A percentile compares a stretch with the other conserved stretches of the same genome.
These are phyloP conservation scores for Melanostoma mellinum DNA, from an alignment of 2,888 invertebrate genomes.

Conservation along the genomic window DNA sequence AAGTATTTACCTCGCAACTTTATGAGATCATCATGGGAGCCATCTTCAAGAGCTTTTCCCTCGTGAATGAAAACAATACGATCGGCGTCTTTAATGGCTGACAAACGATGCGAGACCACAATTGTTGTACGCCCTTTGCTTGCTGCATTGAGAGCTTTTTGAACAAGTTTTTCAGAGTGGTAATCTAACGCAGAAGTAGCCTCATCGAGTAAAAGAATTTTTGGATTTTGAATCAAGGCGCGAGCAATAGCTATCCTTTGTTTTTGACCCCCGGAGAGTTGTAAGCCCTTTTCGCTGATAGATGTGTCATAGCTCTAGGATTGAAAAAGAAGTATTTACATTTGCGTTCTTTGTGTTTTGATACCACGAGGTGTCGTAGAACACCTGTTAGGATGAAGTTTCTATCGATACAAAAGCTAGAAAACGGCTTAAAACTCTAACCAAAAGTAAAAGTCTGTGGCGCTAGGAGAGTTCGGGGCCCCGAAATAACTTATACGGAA, in stretches of 20 bases:
- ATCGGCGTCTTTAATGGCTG: slow-evolving; percentile 88
- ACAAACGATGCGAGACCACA: slow-evolving; percentile 88
- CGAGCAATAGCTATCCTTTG: slow-evolving; percentile 92
- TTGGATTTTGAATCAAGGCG: slow-evolving; percentile 89
- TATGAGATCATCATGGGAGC: slow-evolving; percentile 88
- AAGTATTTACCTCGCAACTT: slow-evolving; percentile 85
- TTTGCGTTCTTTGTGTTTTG: too few species aligned
- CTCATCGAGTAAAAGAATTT: slow-evolving; percentile 89
- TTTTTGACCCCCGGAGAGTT: slow-evolving; percentile 91
- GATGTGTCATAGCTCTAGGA: slow-evolving; percentile 88
- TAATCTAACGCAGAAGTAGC: slow-evolving; percentile 92
- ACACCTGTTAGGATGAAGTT: too few species aligned
- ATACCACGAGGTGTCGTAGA: too few species aligned
- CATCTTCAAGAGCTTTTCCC: slow-evolving; percentile 87
- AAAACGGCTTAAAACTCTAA: too few species aligned
- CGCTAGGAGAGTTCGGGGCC: too few species aligned
- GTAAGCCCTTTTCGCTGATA: slow-evolving; percentile 90
- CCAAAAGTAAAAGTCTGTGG: too few species aligned
- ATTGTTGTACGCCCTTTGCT: slow-evolving; percentile 88
- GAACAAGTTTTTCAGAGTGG: slow-evolving; percentile 90
- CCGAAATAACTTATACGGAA: too few species aligned
- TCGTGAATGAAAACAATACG: slow-evolving; percentile 87
- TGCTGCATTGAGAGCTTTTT: slow-evolving; percentile 89
- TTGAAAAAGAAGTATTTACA: background rate
- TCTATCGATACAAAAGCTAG: too few species aligned